Evolutionary conservation across 2,888 invertebrate genomes (phyloP).

Genomic region (Ornithoptera priamus): DNA sequence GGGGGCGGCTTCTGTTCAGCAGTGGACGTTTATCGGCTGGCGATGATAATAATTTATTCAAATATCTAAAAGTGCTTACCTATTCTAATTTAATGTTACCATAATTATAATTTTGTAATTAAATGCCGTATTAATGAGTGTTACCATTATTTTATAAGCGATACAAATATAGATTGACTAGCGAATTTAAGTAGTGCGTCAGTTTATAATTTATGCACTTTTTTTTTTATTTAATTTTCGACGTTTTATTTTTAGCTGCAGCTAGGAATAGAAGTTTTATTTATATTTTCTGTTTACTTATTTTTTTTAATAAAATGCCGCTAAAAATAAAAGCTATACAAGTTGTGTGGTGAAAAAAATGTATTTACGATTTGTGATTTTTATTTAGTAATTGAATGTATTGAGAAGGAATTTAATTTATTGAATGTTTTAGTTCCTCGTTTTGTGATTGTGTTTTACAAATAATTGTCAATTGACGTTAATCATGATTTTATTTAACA

Average conservation of each 20-base stretch:
- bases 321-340: neutral
- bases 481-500: conserved; percentile 21
- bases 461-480: conserved; percentile 7
- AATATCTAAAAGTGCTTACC: no score
- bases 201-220: neutral
- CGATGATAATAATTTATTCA: no score
- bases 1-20: no score
- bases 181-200: conserved; percentile 4
- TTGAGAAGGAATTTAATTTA: conserved; percentile 5
- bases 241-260: neutral
- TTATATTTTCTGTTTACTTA: no score
- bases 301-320: neutral
- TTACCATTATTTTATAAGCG: conserved; percentile 18
- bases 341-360: no score
- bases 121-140: conserved; percentile 1
- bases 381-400: conserved; percentile 2
- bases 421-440: conserved; percentile 20
- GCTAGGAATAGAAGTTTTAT: neutral
- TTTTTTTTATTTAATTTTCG: neutral
- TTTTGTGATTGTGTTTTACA: conserved; percentile 24
- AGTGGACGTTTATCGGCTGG: no score
- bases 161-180: neutral
- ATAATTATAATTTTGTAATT: conserved; percentile 2
- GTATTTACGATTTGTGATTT: conserved; percentile 14
- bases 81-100: neutral